A percentile compares a stretch with the other conserved stretches of the same genome.
Conservation (phyloP, 1,140 invertebrate species). For the Frieseomelitta varia region DNA sequence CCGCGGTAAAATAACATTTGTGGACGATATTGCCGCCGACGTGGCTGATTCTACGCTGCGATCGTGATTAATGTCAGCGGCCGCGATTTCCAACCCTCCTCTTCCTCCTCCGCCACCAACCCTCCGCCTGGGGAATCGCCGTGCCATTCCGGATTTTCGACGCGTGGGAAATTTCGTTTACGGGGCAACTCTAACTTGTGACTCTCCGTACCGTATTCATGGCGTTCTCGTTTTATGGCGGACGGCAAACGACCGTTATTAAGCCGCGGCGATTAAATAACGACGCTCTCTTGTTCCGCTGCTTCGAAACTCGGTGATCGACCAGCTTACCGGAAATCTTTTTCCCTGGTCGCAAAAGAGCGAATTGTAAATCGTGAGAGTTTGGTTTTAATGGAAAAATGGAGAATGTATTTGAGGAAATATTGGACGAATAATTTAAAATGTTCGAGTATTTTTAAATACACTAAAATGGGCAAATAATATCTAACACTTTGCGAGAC, state of each 20-base stretch:
- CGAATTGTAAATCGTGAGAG: too few species aligned
- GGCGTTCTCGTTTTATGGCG: neutral
- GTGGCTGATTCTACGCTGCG: neutral
- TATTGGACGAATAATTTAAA: too few species aligned
- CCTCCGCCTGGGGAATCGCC: neutral
- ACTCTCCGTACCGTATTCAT: too few species aligned
- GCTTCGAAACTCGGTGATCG: neutral
- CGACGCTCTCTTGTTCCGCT: neutral
- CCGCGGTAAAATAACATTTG: slow-evolving; percentile 54
- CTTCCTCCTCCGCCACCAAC: neutral
- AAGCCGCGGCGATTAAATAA: neutral
- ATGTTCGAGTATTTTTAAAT: too few species aligned
- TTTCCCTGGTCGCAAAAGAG: too few species aligned
- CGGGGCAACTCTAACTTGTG: neutral
- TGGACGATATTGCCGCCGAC: slow-evolving; percentile 48
- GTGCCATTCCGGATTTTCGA: neutral
- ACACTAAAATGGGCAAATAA: too few species aligned
- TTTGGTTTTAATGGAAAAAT: too few species aligned
- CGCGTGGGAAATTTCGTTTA: neutral
- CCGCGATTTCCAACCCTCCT: neutral
- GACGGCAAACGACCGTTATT: neutral
- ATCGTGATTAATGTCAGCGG: slow-evolving; percentile 12
- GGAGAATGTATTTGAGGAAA: too few species aligned
- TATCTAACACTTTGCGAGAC: too few species aligned
- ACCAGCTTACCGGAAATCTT: neutral